A percentile compares a stretch with the other conserved stretches of the same genome.
phyloP scores from a whole-genome alignment of 2,888 invertebrate genomes.

The Coleophora deauratella region DNA sequence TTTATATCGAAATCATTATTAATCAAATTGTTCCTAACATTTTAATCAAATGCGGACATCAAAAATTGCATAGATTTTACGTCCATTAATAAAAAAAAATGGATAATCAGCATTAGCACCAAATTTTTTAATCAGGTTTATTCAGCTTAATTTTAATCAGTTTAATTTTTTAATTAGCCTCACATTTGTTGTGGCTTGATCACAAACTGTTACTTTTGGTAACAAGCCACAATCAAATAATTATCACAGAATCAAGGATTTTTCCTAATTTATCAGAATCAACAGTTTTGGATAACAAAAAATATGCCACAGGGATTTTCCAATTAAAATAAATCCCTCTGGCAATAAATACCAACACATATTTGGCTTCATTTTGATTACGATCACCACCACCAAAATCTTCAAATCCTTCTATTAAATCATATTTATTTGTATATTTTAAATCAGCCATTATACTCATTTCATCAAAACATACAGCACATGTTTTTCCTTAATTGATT shows the following conservation, averaged over 20 bases:
- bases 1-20: conserved; percentile 2
- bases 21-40: conserved; percentile 12
- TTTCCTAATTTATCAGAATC: neutral
- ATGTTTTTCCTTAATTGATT: too few relatives aligned
- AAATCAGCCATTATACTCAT: conserved; percentile 13
- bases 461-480: conserved; percentile 17
- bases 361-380: too few relatives aligned
- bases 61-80: conserved; percentile 10
- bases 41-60: conserved; percentile 15
- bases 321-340: conserved; percentile 11
- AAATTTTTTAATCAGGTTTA: conserved; percentile 8
- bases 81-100: conserved; percentile 7
- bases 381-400: conserved; percentile 12
- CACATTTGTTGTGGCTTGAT: conserved; percentile 13
- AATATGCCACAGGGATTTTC: conserved; percentile 14
- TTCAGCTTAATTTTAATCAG: too few relatives aligned
- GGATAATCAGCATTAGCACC: conserved; percentile 4
- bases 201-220: too few relatives aligned
- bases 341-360: conserved; percentile 12
- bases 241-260: neutral
- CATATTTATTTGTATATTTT: conserved; percentile 15
- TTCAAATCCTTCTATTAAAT: conserved; percentile 17
- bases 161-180: too few relatives aligned
- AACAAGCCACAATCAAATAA: conserved; percentile 10
- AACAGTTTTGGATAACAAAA: conserved; percentile 9